A percentile compares a stretch with the other conserved stretches of the same genome.
These are phyloP conservation scores for Amblyraja radiata DNA, from an alignment of 2,797 vertebrate species.

Conservation along the genomic window DNA sequence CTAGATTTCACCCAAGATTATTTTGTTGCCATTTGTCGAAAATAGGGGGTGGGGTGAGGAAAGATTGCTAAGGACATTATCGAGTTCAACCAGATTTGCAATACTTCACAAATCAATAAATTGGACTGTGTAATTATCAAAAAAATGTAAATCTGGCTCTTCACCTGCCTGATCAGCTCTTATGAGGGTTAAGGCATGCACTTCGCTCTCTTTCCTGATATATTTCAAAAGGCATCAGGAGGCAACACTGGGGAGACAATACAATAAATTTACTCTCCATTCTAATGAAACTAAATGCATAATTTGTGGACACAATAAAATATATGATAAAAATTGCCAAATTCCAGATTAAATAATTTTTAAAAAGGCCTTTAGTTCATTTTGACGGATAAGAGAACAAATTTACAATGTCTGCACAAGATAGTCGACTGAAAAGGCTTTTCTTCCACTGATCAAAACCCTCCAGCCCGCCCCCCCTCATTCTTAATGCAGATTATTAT, in stretches of 20 bases:
- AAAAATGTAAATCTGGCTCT: not conserved
- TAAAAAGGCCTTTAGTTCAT: not conserved
- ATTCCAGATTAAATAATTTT: no score
- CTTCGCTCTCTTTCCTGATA: not conserved
- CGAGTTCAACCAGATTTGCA: not conserved
- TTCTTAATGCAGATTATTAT: no score
- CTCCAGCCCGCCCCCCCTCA: no score
- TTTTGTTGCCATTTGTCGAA: no score
- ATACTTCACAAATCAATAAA: conserved; percentile 5
- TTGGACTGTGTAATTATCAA: not conserved
- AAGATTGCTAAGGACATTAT: not conserved
- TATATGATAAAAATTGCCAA: no score
- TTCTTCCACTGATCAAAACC: not conserved
- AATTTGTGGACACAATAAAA: no score
- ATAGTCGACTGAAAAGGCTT: not conserved
- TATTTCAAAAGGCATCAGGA: not conserved
- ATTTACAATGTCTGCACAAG: not conserved
- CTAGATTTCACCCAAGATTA: conserved; percentile 9
- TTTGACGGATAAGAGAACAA: not conserved
- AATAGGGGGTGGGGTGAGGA: not conserved
- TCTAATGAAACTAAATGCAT: no score
- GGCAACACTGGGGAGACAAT: not conserved
- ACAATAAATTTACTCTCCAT: not conserved
- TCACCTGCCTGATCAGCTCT: not conserved
- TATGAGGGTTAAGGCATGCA: not conserved